A percentile compares a stretch with the other conserved stretches of the same genome.
Conservation (phyloP, 2,113 vertebrate genomes). For the Rhinoptilus africanus region DNA sequence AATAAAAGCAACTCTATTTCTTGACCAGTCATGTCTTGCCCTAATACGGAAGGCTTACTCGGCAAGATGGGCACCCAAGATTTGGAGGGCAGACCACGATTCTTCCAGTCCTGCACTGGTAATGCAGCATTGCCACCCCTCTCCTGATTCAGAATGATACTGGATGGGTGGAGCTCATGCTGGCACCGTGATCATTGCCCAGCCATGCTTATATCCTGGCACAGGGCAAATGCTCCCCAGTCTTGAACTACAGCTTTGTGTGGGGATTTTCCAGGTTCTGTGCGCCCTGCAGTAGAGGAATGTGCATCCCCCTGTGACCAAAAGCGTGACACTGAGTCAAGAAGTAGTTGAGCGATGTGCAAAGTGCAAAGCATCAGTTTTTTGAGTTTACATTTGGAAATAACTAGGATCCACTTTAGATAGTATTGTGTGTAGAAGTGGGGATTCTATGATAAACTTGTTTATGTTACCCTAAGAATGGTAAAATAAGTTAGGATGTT, state of each 20-base stretch:
- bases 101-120: not conserved
- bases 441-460: not conserved
- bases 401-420: not conserved
- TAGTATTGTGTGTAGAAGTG: not conserved
- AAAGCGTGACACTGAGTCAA: not conserved
- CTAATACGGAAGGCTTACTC: not conserved
- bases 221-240: not conserved
- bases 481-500: not conserved
- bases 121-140: not conserved
- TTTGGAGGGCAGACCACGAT: not conserved
- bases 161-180: not conserved
- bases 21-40: not conserved
- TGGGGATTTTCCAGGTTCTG: not conserved
- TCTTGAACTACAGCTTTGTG: not conserved
- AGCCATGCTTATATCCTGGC: not conserved
- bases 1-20: not conserved
- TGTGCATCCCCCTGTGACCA: not conserved
- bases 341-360: not conserved
- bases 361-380: not conserved
- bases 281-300: not conserved
- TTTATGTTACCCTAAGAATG: not conserved
- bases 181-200: not conserved
- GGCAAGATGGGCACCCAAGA: not conserved
- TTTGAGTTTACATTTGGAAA: not conserved
- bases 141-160: not conserved